These are phyloP conservation scores for Hydraecia micacea DNA, from an alignment of 2,888 invertebrate species.

Conservation along the genomic window DNA sequence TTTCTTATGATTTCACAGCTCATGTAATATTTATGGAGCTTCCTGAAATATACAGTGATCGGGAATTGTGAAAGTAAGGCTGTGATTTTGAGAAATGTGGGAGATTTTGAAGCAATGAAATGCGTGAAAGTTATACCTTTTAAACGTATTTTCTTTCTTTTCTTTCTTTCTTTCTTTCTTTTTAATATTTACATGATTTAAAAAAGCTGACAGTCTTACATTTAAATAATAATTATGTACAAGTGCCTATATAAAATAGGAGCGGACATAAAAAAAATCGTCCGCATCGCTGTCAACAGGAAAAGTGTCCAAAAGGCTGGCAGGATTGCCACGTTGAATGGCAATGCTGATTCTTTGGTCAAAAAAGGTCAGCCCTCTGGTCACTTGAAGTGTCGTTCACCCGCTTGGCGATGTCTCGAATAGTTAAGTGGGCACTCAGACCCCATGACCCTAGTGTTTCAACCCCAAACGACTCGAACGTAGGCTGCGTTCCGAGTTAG, in stretches of 20 bases:
- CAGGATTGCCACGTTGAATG: background rate
- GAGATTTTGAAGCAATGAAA: background rate
- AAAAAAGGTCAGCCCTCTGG: background rate
- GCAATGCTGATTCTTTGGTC: background rate
- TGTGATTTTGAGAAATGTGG: conserved; percentile 2
- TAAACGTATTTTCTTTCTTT: too few relatives aligned
- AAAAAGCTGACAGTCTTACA: background rate
- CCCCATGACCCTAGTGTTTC: too few relatives aligned
- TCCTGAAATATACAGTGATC: conserved; percentile 11
- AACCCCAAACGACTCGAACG: too few relatives aligned
- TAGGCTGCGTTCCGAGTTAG: too few relatives aligned
- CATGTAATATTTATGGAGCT: conserved; percentile 55
- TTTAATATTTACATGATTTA: background rate
- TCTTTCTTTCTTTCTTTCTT: too few relatives aligned
- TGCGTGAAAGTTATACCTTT: background rate
- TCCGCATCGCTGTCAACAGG: background rate
- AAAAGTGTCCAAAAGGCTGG: background rate
- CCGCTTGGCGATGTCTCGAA: too few relatives aligned
- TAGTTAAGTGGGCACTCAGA: background rate
- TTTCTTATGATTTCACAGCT: conserved; percentile 55
- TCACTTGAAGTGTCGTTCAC: background rate
- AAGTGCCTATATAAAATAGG: background rate
- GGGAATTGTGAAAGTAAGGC: conserved; percentile 4
- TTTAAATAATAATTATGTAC: background rate
- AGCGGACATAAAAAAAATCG: background rate